Percentiles rank a stretch among this genome's conserved stretches.
These are phyloP conservation scores for Limosa lapponica DNA, from an alignment of 2,797 vertebrate genomes.

Conservation along the genomic window DNA sequence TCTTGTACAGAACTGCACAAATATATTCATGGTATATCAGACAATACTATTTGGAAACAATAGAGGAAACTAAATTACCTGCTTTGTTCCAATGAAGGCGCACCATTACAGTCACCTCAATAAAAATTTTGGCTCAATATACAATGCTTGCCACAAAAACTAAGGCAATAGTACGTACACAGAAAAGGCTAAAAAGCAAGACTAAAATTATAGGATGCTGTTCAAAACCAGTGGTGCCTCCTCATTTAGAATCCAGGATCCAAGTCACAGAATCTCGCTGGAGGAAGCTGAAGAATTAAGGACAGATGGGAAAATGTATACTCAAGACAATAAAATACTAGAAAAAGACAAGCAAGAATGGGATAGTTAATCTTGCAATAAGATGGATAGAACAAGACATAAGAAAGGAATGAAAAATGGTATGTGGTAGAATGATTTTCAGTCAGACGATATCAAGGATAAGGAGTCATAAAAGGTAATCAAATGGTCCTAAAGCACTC, in stretches of 20 bases:
- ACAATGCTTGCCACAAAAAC: neutral
- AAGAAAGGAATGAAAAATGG: neutral
- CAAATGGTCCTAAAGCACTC: neutral
- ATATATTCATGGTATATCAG: neutral
- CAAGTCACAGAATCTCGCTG: neutral
- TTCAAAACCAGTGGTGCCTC: neutral
- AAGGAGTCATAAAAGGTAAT: neutral
- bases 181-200: neutral
- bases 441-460: neutral
- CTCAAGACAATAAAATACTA: neutral
- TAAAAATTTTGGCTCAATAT: neutral
- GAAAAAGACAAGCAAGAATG: neutral
- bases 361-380: neutral
- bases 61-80: neutral
- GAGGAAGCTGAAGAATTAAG: neutral
- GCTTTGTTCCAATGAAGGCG: neutral
- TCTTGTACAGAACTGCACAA: neutral
- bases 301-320: neutral
- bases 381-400: neutral
- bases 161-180: neutral
- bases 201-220: neutral
- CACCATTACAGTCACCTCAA: neutral
- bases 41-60: neutral
- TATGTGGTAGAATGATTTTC: neutral
- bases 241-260: neutral